Conservation (phyloP, 2,113 vertebrate species). For the Gambusia holbrooki region DNA sequence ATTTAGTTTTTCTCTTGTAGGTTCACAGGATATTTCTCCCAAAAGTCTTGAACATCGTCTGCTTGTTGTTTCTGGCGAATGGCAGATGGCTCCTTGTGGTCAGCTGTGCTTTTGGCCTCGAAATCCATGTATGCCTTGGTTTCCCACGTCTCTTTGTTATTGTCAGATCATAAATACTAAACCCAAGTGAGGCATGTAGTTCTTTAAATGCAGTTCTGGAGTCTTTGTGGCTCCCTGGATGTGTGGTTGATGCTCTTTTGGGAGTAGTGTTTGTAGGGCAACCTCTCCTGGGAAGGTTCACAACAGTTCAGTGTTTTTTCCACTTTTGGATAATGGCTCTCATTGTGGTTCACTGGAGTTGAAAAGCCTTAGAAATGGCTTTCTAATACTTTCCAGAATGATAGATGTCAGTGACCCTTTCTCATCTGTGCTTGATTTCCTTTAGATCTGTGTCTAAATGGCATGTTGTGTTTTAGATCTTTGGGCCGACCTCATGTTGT, state of each 20-base stretch:
- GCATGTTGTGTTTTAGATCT: neutral
- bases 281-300: too few relatives aligned
- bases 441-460: neutral
- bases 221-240: too few relatives aligned
- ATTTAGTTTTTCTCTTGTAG: too few relatives aligned
- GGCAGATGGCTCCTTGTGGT: too few relatives aligned
- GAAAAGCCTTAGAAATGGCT: neutral
- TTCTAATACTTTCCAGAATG: neutral
- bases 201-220: too few relatives aligned
- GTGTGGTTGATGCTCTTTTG: too few relatives aligned
- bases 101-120: too few relatives aligned
- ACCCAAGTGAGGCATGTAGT: neutral
- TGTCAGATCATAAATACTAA: neutral
- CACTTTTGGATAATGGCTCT: neutral
- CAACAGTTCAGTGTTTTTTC: neutral
- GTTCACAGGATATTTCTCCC: too few relatives aligned
- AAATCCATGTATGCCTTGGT: neutral
- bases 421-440: neutral
- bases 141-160: neutral
- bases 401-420: neutral
- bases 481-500: neutral
- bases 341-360: neutral
- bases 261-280: too few relatives aligned
- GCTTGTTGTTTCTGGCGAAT: too few relatives aligned
- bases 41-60: too few relatives aligned